These are phyloP conservation scores for Dicerorhinus sumatrensis DNA, from an alignment of 2,113 vertebrate species.

Conservation along the genomic window DNA sequence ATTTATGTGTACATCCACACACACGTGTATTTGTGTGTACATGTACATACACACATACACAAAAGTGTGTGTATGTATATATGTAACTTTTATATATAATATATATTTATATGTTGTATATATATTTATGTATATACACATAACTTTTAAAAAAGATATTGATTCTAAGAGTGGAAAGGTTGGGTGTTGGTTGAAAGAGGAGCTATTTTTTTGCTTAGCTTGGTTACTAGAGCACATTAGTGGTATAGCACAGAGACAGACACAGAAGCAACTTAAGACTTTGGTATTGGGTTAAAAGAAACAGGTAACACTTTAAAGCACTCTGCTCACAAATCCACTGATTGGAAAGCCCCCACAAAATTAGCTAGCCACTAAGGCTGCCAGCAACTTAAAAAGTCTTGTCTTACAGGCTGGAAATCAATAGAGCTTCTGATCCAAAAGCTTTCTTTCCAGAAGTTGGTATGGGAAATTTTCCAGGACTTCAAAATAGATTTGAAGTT, in stretches of 20 bases:
- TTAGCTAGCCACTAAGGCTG: constrained; percentile 62
- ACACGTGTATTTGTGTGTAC: neutral
- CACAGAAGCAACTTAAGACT: neutral
- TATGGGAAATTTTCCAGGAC: constrained; percentile 87
- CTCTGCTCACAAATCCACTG: constrained; percentile 59
- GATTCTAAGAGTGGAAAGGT: neutral
- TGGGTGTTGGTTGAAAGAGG: neutral
- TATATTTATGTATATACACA: neutral
- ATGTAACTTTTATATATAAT: no score
- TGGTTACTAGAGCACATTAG: neutral
- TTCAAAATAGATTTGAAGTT: constrained; percentile 80
- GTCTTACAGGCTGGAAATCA: constrained; percentile 82
- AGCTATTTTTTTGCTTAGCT: neutral
- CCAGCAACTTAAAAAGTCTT: constrained; percentile 59
- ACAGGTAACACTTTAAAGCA: constrained; percentile 35
- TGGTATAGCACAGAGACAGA: neutral
- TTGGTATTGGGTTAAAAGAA: constrained; percentile 7
- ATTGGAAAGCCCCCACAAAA: constrained; percentile 61
- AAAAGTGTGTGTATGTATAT: no score
- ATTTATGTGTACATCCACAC: neutral
- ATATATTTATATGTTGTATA: neutral
- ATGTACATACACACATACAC: neutral
- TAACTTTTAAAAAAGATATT: neutral
- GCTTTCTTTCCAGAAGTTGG: constrained; percentile 87
- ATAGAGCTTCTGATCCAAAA: constrained; percentile 88